Percentiles rank a stretch among this genome's conserved stretches.
Evolutionary conservation across 2,113 vertebrate species (phyloP).

Genomic region (Pithys albifrons): DNA sequence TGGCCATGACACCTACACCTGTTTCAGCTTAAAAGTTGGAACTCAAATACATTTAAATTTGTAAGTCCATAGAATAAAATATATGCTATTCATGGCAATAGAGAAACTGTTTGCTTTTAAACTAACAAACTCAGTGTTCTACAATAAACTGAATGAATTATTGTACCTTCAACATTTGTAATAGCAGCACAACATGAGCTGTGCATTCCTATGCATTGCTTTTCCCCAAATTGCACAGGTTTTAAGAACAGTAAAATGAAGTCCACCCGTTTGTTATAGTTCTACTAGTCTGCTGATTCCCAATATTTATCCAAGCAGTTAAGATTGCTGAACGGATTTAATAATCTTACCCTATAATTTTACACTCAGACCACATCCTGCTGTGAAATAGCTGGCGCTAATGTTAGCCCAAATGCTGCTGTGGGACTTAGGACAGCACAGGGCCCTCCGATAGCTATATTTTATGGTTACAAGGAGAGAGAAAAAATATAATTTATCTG

Average conservation of each 20-base stretch:
- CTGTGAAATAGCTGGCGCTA: conserved; percentile 54
- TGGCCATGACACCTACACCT: background rate
- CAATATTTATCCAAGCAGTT: conserved; percentile 10
- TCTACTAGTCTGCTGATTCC: conserved; percentile 14
- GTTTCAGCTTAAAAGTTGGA: background rate
- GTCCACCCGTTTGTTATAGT: background rate
- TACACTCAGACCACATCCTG: conserved; percentile 28
- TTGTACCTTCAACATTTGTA: background rate
- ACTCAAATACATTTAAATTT: background rate
- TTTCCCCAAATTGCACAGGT: background rate
- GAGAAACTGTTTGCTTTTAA: background rate
- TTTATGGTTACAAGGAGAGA: conserved; percentile 56
- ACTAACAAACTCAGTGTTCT: background rate
- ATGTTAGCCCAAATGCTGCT: conserved; percentile 41
- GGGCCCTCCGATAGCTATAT: conserved; percentile 46
- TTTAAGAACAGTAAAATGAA: conserved; percentile 14
- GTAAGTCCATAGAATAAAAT: background rate
- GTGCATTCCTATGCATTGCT: background rate
- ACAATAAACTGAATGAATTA: background rate
- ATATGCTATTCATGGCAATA: background rate
- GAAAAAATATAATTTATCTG: conserved; percentile 60
- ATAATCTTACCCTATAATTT: conserved; percentile 52
- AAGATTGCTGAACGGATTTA: conserved; percentile 35
- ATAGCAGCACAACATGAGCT: background rate
- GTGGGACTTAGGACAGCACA: conserved; percentile 25